phyloP scores from a whole-genome alignment of 23 tunicate species.

The Styela plicata region DNA sequence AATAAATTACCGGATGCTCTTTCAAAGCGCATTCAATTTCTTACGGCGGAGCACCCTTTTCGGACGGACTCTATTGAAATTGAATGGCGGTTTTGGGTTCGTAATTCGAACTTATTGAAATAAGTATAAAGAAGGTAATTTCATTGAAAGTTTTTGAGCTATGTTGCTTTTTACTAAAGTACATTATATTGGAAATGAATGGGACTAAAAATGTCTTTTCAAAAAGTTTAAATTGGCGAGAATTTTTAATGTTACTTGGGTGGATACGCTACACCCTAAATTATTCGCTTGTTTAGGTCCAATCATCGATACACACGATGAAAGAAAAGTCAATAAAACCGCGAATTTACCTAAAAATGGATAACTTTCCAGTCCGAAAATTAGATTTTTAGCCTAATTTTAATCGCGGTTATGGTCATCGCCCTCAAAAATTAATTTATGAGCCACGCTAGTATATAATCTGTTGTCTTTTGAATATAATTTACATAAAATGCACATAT shows the following conservation, averaged over 20 bases:
- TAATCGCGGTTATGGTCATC: too few relatives aligned
- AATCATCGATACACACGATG: neutral
- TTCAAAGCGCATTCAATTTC: neutral
- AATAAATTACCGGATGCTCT: neutral
- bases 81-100: neutral
- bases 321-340: too few relatives aligned
- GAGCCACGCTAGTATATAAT: too few relatives aligned
- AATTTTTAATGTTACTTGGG: neutral
- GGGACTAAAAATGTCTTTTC: neutral
- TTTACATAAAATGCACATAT: too few relatives aligned
- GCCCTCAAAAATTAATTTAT: too few relatives aligned
- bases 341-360: too few relatives aligned
- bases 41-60: neutral
- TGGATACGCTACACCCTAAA: neutral
- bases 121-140: neutral
- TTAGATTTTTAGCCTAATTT: too few relatives aligned
- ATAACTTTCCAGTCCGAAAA: too few relatives aligned
- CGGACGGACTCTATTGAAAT: neutral
- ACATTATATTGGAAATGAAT: neutral
- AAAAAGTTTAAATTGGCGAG: neutral
- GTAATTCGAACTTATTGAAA: neutral
- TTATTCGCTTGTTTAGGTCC: neutral
- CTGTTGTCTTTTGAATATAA: too few relatives aligned
- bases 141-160: too few relatives aligned
- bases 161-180: neutral